These are phyloP conservation scores for Athalia cordata DNA, from an alignment of 2,888 invertebrate genomes.

Conservation along the genomic window DNA sequence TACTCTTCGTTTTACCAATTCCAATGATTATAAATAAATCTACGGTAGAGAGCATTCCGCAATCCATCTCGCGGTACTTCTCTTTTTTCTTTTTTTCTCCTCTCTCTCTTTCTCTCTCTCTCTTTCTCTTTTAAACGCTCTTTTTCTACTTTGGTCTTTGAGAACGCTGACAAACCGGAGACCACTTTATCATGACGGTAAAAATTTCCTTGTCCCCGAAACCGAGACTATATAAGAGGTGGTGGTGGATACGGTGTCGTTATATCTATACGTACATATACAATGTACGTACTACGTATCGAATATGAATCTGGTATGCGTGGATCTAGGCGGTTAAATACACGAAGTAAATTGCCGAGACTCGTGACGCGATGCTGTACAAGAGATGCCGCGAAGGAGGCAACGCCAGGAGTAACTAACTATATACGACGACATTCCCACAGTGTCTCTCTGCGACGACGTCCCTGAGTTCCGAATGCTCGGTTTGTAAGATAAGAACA, in stretches of 20 bases:
- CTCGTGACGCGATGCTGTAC: not conserved
- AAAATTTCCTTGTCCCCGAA: too few relatives aligned
- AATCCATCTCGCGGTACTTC: too few relatives aligned
- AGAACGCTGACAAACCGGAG: too few relatives aligned
- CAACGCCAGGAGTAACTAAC: not conserved
- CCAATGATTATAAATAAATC: too few relatives aligned
- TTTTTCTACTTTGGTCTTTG: too few relatives aligned
- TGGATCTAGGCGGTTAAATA: conserved; percentile 20
- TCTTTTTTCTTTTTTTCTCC: too few relatives aligned
- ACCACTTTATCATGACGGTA: too few relatives aligned
- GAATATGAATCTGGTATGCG: not conserved
- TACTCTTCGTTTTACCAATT: too few relatives aligned
- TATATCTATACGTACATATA: not conserved
- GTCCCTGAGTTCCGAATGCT: conserved; percentile 38
- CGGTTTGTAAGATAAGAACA: conserved; percentile 37
- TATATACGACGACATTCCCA: conserved; percentile 33
- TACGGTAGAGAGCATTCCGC: too few relatives aligned
- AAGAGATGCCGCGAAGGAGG: not conserved
- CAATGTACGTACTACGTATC: not conserved
- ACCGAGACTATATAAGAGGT: too few relatives aligned
- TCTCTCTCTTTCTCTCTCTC: too few relatives aligned
- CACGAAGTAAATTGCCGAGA: not conserved
- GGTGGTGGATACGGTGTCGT: not conserved
- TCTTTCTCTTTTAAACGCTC: too few relatives aligned
- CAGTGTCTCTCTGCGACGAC: conserved; percentile 32